Base-by-base conservation (phyloP, 2,113 vertebrate species). In the Cyanoliseus patagonus region DNA sequence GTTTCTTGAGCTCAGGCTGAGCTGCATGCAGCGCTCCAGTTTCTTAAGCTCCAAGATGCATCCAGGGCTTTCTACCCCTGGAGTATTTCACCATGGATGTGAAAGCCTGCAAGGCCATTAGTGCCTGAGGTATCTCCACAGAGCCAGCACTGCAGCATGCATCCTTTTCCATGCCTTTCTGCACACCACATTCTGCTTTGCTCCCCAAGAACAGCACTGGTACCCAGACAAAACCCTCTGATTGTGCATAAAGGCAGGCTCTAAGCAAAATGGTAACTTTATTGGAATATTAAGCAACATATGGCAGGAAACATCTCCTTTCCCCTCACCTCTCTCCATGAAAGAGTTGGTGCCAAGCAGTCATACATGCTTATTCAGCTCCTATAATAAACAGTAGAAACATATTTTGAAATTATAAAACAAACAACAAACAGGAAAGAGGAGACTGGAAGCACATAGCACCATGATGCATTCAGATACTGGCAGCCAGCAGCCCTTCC, bases 41-140 rank as follows among this genome's bases (percentile, higher is more conserved):
- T 88, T 92, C 46, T 17, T 66, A 37, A 78, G 27, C 53, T 91
- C 51, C 0, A 0, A 78, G 27, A 30, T 0, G 2, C 3, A 2
- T 17, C 24, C 44, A 70, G 52, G n/a, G 23, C 63, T 88, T 70
- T 20, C 23, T 86, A 12, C 27, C 27, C 76, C 68, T 47, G n/a
- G 18, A 49, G 46, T 53, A 57, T 57, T 83, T 89, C 37, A 59
- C 37, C 39, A 37, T 3, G 10, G 25, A 51, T 35, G 31, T 63
- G 46, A 78, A 92, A 84, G n/a, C 23, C 51, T 78, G 15, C 13
- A 44, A 88, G 69, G 59, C 19, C 10, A 33, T 52, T 42, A 46
- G 39, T 15, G 15, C 24, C 66, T 62, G 39, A 87, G 73, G 59
- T 88, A 47, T 4, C 15, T 86, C 33, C 37, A 88, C 17, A 83